A percentile compares a stretch with the other conserved stretches of the same genome.
Conservation (phyloP, 2,113 vertebrate species). For the Heterotis niloticus region DNA sequence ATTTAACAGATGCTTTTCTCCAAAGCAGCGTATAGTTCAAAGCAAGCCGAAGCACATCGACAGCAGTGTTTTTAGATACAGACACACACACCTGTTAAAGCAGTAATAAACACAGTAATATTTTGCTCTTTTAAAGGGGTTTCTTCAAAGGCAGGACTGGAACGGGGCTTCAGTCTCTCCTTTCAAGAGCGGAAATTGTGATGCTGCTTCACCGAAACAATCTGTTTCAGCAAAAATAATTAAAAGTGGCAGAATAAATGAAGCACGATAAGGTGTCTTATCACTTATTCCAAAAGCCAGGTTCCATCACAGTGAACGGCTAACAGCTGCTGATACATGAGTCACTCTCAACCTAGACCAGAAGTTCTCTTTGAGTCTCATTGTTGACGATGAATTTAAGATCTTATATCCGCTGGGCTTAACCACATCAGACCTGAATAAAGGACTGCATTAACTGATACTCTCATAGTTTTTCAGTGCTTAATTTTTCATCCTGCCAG, state of each 20-base stretch:
- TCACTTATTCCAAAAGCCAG: background rate
- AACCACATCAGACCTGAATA: conserved; percentile 20
- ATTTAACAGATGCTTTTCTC: too few species aligned
- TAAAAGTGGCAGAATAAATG: background rate
- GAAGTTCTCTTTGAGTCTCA: conserved; percentile 1
- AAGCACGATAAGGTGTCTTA: background rate
- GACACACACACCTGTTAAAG: background rate
- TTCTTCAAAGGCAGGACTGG: too few species aligned
- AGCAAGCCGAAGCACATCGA: too few species aligned
- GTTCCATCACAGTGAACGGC: too few species aligned
- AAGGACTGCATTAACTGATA: conserved; percentile 20
- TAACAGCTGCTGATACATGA: background rate
- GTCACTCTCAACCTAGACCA: background rate
- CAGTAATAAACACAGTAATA: too few species aligned
- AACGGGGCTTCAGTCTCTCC: too few species aligned
- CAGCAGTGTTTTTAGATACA: background rate
- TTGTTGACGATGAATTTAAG: conserved; percentile 20
- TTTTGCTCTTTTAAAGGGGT: too few species aligned
- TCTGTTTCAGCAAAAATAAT: background rate
- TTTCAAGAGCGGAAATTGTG: too few species aligned
- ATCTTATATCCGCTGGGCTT: background rate
- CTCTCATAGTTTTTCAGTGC: conserved; percentile 23
- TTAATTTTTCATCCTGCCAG: conserved; percentile 23
- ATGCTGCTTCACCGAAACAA: too few species aligned
- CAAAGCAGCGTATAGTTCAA: too few species aligned